These are phyloP conservation scores for Drosophila glabriapex DNA, from an alignment of 2,888 invertebrate species.

Conservation along the genomic window DNA sequence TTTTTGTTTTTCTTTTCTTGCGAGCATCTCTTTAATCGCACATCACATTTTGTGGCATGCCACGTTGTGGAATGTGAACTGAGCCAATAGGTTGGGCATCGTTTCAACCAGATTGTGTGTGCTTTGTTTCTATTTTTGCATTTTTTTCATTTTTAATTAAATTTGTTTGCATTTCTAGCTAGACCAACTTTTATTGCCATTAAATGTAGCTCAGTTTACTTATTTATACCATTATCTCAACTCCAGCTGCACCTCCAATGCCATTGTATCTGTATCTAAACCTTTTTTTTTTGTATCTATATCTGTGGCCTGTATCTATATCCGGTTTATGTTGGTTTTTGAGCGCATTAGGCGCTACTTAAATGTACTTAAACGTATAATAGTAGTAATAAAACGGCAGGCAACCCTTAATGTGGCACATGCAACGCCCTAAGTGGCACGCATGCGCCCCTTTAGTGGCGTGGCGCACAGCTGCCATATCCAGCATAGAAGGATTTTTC, in stretches of 20 bases:
- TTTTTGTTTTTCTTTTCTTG: conserved; percentile 25
- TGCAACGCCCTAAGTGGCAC: conserved; percentile 58
- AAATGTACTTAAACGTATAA: conserved; percentile 48
- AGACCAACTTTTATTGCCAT: background rate
- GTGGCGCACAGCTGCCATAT: conserved; percentile 37
- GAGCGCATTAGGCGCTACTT: conserved; percentile 66
- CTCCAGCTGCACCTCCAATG: background rate
- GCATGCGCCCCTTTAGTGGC: conserved; percentile 26
- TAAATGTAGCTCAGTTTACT: background rate
- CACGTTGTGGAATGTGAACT: conserved; percentile 47
- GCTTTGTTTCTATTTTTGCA: background rate
- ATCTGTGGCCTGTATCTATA: conserved; percentile 19
- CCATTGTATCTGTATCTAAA: conserved; percentile 1
- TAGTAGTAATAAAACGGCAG: conserved; percentile 12
- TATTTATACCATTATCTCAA: background rate
- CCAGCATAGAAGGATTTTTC: conserved; percentile 41
- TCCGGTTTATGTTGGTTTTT: conserved; percentile 40
- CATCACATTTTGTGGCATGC: conserved; percentile 57
- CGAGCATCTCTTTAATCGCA: conserved; percentile 55
- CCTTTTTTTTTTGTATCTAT: conserved; percentile 1
- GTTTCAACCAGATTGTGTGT: background rate
- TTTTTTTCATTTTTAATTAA: background rate
- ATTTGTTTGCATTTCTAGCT: background rate
- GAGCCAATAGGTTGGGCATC: conserved; percentile 20
- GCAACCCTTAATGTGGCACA: conserved; percentile 61